phyloP scores from a whole-genome alignment of 2,888 invertebrate genomes.

The Rhagonycha lutea region DNA sequence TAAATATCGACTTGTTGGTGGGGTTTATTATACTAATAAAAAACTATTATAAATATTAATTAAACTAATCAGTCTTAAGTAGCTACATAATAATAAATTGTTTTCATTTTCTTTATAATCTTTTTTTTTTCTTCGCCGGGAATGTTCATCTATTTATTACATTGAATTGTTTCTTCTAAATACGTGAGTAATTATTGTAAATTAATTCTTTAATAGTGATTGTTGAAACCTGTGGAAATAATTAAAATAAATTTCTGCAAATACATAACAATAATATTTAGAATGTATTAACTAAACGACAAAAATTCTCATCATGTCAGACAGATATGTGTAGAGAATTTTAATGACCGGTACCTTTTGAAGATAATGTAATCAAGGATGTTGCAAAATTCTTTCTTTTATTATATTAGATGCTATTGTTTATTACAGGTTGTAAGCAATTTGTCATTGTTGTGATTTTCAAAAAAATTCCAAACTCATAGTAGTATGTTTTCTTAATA shows the following conservation, averaged over 20 bases:
- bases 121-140: background rate
- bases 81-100: background rate
- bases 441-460: conserved; percentile 19
- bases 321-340: conserved; percentile 26
- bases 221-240: background rate
- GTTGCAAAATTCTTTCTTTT: conserved; percentile 22
- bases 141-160: background rate
- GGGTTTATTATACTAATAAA: background rate
- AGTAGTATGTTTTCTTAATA: background rate
- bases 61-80: background rate
- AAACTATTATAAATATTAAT: background rate
- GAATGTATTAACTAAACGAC: conserved; percentile 12
- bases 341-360: conserved; percentile 29
- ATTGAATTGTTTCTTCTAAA: background rate
- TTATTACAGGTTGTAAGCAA: conserved; percentile 22
- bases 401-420: conserved; percentile 26
- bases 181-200: background rate
- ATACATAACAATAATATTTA: conserved; percentile 11
- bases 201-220: background rate
- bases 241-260: background rate
- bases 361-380: conserved; percentile 27
- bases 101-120: background rate
- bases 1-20: background rate
- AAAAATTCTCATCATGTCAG: conserved; percentile 17
- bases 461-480: background rate